Conservation (phyloP, 1,140 invertebrate genomes). For the Stegodyphus mimosarum region DNA sequence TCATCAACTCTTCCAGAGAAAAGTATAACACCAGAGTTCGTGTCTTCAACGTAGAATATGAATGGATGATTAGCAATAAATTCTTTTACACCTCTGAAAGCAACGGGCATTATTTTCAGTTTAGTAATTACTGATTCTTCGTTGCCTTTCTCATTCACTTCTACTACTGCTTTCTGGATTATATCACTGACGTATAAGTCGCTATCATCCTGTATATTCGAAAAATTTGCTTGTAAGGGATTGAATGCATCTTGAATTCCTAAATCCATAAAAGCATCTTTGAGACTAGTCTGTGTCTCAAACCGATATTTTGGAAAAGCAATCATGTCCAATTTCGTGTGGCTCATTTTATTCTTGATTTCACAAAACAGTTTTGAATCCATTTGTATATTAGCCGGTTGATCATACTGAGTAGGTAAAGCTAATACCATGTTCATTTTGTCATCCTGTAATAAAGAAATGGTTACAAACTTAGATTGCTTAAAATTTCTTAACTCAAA, state of each 20-base stretch:
- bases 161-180: constrained; percentile 81
- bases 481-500: neutral
- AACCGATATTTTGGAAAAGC: neutral
- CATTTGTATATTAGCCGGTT: neutral
- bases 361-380: neutral
- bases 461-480: neutral
- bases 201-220: neutral
- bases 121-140: constrained; percentile 78
- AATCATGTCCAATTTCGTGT: neutral
- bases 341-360: neutral
- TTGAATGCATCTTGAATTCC: constrained; percentile 34
- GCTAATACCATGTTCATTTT: constrained; percentile 16
- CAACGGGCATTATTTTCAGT: neutral
- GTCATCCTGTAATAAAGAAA: neutral
- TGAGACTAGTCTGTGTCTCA: neutral
- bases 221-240: neutral
- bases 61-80: constrained; percentile 82
- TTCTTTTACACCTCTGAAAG: constrained; percentile 47
- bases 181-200: constrained; percentile 70
- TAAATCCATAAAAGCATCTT: neutral
- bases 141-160: constrained; percentile 84
- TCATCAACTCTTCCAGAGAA: constrained; percentile 73
- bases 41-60: constrained; percentile 77
- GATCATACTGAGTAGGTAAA: neutral
- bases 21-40: constrained; percentile 72